phyloP scores from a whole-genome alignment of 2,797 vertebrate genomes.

The Agapornis canus region DNA sequence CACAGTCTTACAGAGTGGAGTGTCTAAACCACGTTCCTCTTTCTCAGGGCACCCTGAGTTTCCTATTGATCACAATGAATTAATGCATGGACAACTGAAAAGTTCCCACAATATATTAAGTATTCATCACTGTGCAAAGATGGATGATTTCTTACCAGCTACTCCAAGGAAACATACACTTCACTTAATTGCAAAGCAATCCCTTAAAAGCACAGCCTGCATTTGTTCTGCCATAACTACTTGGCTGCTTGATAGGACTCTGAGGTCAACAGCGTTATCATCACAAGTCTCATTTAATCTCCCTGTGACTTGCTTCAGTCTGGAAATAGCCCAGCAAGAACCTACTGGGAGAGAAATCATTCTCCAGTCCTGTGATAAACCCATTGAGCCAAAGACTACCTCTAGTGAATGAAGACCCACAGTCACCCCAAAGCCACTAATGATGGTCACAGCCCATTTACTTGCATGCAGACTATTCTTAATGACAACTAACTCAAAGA shows the following conservation, averaged over 20 bases:
- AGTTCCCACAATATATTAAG: background rate
- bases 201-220: conserved; percentile 34
- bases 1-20: background rate
- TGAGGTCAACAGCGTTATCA: background rate
- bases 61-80: background rate
- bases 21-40: background rate
- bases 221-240: conserved; percentile 32
- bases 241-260: conserved; percentile 23
- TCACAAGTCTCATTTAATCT: conserved; percentile 19
- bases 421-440: background rate
- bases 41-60: background rate
- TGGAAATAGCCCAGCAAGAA: background rate
- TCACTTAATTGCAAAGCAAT: conserved; percentile 58
- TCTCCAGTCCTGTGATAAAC: background rate
- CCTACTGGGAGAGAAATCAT: background rate
- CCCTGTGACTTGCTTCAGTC: background rate
- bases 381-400: background rate
- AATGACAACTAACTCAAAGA: background rate
- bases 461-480: background rate
- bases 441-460: background rate
- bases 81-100: background rate
- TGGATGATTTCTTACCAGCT: conserved; percentile 29
- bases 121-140: conserved; percentile 48
- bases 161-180: conserved; percentile 18
- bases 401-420: background rate